These are phyloP conservation scores for Geotrupes spiniger DNA, from an alignment of 2,888 invertebrate genomes.

Conservation along the genomic window DNA sequence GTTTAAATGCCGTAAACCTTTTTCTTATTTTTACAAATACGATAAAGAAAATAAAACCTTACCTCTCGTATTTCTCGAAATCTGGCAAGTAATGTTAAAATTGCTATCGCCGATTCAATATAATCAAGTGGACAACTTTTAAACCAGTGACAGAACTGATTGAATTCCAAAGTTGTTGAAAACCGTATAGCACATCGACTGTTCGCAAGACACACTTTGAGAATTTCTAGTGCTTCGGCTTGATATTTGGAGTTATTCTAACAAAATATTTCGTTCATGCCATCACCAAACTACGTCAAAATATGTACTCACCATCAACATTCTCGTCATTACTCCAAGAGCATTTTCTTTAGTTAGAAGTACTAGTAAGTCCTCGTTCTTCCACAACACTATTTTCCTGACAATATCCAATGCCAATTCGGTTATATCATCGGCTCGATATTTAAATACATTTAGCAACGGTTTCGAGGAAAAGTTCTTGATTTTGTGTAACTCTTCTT, in stretches of 20 bases:
- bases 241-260: background rate
- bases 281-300: too few species aligned
- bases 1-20: too few species aligned
- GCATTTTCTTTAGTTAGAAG: background rate
- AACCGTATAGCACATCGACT: background rate
- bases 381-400: background rate
- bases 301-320: slow-evolving; percentile 1
- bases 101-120: background rate
- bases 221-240: background rate
- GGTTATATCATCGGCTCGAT: background rate
- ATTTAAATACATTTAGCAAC: background rate
- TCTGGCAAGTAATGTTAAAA: background rate
- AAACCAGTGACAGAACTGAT: background rate
- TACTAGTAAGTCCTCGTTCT: background rate
- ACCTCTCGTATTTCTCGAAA: background rate
- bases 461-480: background rate
- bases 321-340: background rate
- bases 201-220: background rate
- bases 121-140: background rate
- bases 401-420: background rate
- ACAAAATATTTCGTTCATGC: too few species aligned
- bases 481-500: background rate
- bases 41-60: too few species aligned
- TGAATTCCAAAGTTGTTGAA: slow-evolving; percentile 2
- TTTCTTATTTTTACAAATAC: too few species aligned